Conservation (phyloP, 1,140 invertebrate genomes). For the Bombus fervidus region DNA sequence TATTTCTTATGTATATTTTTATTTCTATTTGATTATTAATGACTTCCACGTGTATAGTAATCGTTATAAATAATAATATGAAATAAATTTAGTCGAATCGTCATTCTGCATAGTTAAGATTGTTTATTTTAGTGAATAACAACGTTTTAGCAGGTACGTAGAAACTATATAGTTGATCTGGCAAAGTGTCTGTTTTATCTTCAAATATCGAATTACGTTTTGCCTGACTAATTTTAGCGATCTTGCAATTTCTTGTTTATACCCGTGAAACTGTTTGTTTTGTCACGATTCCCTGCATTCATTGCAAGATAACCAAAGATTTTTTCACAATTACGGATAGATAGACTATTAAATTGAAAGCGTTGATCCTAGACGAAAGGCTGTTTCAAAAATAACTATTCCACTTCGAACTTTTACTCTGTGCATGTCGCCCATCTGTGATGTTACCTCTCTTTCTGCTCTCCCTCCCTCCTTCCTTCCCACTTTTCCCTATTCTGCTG, state of each 20-base stretch:
- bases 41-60: neutral
- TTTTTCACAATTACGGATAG: neutral
- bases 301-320: neutral
- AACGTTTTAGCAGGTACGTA: neutral
- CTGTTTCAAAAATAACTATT: slow-evolving; percentile 48
- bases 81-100: neutral
- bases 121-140: slow-evolving; percentile 4
- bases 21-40: neutral
- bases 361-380: slow-evolving; percentile 30
- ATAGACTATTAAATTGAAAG: slow-evolving; percentile 18
- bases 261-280: neutral
- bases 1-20: neutral
- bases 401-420: slow-evolving; percentile 47
- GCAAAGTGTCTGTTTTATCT: slow-evolving; percentile 39
- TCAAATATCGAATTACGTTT: slow-evolving; percentile 53
- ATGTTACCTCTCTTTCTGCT: neutral
- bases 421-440: slow-evolving; percentile 25
- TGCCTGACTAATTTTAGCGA: slow-evolving; percentile 43
- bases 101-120: neutral
- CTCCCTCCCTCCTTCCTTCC: neutral
- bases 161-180: neutral
- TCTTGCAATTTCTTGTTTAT: slow-evolving; percentile 47
- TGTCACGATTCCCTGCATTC: neutral
- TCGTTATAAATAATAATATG: neutral
- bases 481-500: neutral